A percentile compares a stretch with the other conserved stretches of the same genome.
Conservation (phyloP, 2,888 invertebrate genomes). For the Oligia fasciuncula region DNA sequence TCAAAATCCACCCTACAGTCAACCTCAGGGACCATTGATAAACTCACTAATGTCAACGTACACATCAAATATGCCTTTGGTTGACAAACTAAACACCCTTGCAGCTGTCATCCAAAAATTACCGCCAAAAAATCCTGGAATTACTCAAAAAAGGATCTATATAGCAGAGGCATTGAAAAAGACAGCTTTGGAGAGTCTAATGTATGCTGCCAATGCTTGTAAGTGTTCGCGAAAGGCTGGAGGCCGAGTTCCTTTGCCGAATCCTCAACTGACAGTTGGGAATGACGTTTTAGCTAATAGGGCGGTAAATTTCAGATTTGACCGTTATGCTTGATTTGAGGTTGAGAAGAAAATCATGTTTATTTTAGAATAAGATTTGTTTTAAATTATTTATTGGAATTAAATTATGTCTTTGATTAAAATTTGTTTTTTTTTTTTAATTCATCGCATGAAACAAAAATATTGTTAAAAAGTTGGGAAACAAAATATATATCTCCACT, state of each 20-base stretch:
- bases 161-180: slow-evolving; percentile 72
- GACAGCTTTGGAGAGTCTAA: slow-evolving; percentile 72
- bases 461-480: not conserved
- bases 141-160: slow-evolving; percentile 62
- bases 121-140: slow-evolving; percentile 60
- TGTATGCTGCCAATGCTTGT: slow-evolving; percentile 68
- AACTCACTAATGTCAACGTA: slow-evolving; percentile 48
- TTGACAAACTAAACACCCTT: slow-evolving; percentile 66
- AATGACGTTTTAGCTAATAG: slow-evolving; percentile 46
- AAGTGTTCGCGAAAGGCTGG: slow-evolving; percentile 39
- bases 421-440: not conserved
- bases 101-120: slow-evolving; percentile 67
- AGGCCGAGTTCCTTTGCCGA: slow-evolving; percentile 34
- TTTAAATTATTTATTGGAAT: slow-evolving; percentile 42
- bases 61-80: slow-evolving; percentile 60
- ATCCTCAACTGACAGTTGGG: slow-evolving; percentile 21
- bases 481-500: not conserved
- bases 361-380: slow-evolving; percentile 2
- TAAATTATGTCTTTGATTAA: slow-evolving; percentile 43
- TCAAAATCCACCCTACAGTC: slow-evolving; percentile 19
- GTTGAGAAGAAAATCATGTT: not conserved
- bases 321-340: slow-evolving; percentile 27
- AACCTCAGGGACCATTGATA: slow-evolving; percentile 17
- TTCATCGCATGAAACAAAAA: not conserved
- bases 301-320: slow-evolving; percentile 44